Evolutionary conservation across 2,797 vertebrate species (phyloP), one percentile per base, ranked within the genome.

Genomic region (Microhierax caerulescens): DNA sequence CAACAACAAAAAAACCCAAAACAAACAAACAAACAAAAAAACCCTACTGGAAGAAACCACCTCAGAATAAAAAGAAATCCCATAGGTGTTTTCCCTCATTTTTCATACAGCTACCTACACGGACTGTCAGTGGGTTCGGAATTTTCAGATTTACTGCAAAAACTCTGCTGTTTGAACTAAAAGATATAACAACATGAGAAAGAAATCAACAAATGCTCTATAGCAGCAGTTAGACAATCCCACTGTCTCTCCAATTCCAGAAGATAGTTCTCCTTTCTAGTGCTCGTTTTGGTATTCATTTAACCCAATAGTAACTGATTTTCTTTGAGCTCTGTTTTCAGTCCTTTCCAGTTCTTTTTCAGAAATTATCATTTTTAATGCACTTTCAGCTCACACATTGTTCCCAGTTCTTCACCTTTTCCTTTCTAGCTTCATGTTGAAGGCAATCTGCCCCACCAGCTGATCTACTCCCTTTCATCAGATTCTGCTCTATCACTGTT

Each of bases 41-140:
- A 39, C 13, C 12, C 37, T 39, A 10, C 7, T 67, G n/a, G 15
- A 64, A 77, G 9, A 74, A 74, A 74, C 1, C 3, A 56, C 1
- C 9, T 7, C 5, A 53, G 23, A 67, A 60, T 9, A 61, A 76
- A 60, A 82, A 69, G 2, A 67, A 74, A 28, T 60, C 6, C 2
- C 10, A 4, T 32, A 2, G 0, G 1, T 50, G 32, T 90, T 68
- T 21, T 0, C 3, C 13, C 6, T 85, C 6, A 30, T 68, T 90
- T 79, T 90, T 75, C 19, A 36, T 41, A n/a, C 5, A 39, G 22
- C 1, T 67, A 16, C 11, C 77, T 83, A 41, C 7, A 30, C 3
- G 37, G 25, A 32, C 5, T 25, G 5, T 59, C 16, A n/a, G 15
- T 11, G 11, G 3, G 30, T 64, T 30, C 47, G 73, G 21, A 90